Evolutionary conservation across 2,888 invertebrate species (phyloP).

Genomic region (Merodon equestris): DNA sequence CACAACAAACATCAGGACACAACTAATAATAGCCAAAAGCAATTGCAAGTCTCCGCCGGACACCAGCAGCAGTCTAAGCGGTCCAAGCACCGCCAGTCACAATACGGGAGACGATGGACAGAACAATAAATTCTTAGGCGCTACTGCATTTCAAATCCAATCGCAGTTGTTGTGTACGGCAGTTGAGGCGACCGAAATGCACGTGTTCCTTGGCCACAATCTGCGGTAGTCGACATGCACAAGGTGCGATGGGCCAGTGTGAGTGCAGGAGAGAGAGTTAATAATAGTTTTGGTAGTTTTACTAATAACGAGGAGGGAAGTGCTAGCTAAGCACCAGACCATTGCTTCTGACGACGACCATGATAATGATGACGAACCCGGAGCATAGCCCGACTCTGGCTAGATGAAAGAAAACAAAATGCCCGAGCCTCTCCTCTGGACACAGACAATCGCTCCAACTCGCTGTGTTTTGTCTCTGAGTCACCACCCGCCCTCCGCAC

Average conservation of each 20-base stretch:
- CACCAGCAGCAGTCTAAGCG: conserved; percentile 6
- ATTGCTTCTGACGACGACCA: conserved; percentile 23
- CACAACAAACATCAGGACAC: conserved; percentile 66
- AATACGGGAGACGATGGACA: conserved; percentile 50
- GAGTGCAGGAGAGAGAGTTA: conserved; percentile 47
- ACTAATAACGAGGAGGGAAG: conserved; percentile 55
- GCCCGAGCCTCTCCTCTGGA: conserved; percentile 26
- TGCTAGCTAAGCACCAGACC: conserved; percentile 3
- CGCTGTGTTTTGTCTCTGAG: conserved; percentile 18
- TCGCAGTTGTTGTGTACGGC: conserved; percentile 16
- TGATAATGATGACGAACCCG: conserved; percentile 56
- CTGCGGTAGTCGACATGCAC: conserved; percentile 60
- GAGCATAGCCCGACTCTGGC: conserved; percentile 9
- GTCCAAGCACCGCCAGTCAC: conserved; percentile 28
- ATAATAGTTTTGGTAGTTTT: conserved; percentile 57
- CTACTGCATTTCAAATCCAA: conserved; percentile 70
- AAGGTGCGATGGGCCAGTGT: conserved; percentile 13
- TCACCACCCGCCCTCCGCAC: conserved; percentile 12
- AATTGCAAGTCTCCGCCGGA: conserved; percentile 32
- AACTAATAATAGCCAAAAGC: conserved; percentile 70
- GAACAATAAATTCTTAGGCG: conserved; percentile 70
- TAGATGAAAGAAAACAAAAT: conserved; percentile 50
- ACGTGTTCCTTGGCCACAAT: conserved; percentile 56
- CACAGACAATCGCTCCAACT: conserved; percentile 52
- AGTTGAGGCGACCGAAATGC: conserved; percentile 49